phyloP scores from a whole-genome alignment of 2,888 invertebrate genomes.

The Plusia festucae region DNA sequence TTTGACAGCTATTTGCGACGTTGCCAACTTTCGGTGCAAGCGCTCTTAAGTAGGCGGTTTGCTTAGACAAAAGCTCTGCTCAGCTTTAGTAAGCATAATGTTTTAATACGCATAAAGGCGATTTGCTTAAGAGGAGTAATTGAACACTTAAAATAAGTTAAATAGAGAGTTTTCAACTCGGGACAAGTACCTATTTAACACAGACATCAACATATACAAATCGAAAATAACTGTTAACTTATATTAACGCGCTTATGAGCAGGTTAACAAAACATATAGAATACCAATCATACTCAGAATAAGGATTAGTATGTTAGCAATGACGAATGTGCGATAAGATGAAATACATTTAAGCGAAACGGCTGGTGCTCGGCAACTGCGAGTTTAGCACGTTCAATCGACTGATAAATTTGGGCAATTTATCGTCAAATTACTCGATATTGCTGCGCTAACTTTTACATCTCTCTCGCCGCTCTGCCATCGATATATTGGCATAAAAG shows the following conservation, averaged over 20 bases:
- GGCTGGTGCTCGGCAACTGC: conserved; percentile 54
- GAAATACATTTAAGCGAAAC: conserved; percentile 58
- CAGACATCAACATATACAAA: neutral
- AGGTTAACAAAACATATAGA: neutral
- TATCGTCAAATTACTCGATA: conserved; percentile 76
- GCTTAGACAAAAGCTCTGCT: conserved; percentile 30
- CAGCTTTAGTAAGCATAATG: conserved; percentile 15
- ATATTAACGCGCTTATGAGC: no score
- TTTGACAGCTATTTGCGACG: no score
- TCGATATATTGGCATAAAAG: conserved; percentile 48
- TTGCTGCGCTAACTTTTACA: conserved; percentile 64
- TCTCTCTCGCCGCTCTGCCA: conserved; percentile 34
- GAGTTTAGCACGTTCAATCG: conserved; percentile 73
- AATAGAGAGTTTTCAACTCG: neutral
- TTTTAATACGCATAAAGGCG: neutral
- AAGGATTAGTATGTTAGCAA: conserved; percentile 60
- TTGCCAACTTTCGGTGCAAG: no score
- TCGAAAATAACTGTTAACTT: neutral
- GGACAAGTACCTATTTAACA: neutral
- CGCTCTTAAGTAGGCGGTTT: conserved; percentile 48
- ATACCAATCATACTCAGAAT: conserved; percentile 2
- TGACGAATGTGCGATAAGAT: conserved; percentile 65
- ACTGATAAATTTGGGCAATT: conserved; percentile 77
- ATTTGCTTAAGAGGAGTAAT: neutral
- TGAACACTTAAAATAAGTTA: neutral